Evolutionary conservation across 2,113 vertebrate species (phyloP), one percentile per base, ranked within the genome.

Genomic region (Psilopsiagon aymara): DNA sequence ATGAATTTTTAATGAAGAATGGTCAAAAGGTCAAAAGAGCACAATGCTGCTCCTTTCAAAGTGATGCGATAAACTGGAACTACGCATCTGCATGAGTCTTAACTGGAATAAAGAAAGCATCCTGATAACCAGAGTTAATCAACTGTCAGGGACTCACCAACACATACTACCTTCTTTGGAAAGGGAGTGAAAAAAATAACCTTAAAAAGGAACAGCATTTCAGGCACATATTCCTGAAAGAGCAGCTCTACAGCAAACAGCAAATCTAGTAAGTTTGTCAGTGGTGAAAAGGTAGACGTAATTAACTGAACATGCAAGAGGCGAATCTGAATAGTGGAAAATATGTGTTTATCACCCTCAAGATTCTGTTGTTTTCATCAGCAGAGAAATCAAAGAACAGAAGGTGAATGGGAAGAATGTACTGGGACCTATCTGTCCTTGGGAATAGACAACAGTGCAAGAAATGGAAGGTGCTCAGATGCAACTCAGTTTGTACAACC

Each of bases 11-110:
- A 84, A 78, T 86, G 79, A 68, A 83, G 29, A 86, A 67, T 69
- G 43, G 33, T 90, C 73, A 86, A 81, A 94, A 93, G 95, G 80
- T 88, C 82, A 90, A 90, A 95, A 92, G 79, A 84, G 35, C 80
- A 90, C 43, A 63, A 44, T 78, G 39, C 1, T 1, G 78, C 55
- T 83, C 35, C 55, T 80, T 94, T 94, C 73, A 92, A 86, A 92
- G 64, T 49, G 68, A 15, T 68, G 47, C 24, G 82, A 81, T 95
- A 95, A 92, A 69, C 76, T 75, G 60, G 43, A 90, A 71, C 60
- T 14, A 68, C 68, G 78, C 1, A 2, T 81, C 55, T 84, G 68
- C 68, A 84, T 71, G 49, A 85, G 46, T 55, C 47, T 88, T 59
- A 67, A 43, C 1, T 10, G 68, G 49, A 90, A 90, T 83, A 84